phyloP scores from a whole-genome alignment of 2,888 invertebrate genomes.

The Drosophila setosimentum region DNA sequence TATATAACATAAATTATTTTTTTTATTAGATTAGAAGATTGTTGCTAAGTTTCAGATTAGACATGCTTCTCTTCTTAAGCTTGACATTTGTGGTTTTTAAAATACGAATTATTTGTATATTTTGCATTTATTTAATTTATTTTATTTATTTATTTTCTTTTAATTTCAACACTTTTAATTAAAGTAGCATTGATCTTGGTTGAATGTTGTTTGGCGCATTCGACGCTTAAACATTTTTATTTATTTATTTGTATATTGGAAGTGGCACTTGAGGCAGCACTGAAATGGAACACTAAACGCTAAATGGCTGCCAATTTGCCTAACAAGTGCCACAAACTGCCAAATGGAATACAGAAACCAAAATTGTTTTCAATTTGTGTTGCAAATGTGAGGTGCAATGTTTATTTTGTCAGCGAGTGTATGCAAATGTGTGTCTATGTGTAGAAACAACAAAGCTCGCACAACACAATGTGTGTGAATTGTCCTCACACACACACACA shows the following conservation, averaged over 20 bases:
- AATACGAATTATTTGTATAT: background rate
- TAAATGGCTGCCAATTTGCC: background rate
- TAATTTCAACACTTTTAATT: background rate
- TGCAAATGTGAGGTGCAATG: slow-evolving; percentile 36
- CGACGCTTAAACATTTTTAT: background rate
- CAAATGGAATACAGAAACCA: slow-evolving; percentile 10
- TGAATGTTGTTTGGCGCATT: background rate
- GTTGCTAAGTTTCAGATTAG: background rate
- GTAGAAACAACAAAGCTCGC: slow-evolving; percentile 5
- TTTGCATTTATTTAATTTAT: background rate
- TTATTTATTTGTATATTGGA: background rate
- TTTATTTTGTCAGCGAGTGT: slow-evolving; percentile 51
- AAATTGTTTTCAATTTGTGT: slow-evolving; percentile 21
- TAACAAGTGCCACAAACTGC: background rate
- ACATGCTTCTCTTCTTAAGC: background rate
- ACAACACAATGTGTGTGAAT: slow-evolving; percentile 6
- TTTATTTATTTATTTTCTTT: background rate
- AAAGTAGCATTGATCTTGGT: background rate
- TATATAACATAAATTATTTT: too few species aligned
- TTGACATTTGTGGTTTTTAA: background rate
- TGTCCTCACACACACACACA: slow-evolving; percentile 12
- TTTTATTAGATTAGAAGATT: too few species aligned
- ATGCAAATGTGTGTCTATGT: slow-evolving; percentile 48
- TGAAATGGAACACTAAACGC: background rate
- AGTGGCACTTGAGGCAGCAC: background rate